Evolutionary conservation across 2,797 vertebrate genomes (phyloP).

Genomic region (Pseudomugil tenellus): DNA sequence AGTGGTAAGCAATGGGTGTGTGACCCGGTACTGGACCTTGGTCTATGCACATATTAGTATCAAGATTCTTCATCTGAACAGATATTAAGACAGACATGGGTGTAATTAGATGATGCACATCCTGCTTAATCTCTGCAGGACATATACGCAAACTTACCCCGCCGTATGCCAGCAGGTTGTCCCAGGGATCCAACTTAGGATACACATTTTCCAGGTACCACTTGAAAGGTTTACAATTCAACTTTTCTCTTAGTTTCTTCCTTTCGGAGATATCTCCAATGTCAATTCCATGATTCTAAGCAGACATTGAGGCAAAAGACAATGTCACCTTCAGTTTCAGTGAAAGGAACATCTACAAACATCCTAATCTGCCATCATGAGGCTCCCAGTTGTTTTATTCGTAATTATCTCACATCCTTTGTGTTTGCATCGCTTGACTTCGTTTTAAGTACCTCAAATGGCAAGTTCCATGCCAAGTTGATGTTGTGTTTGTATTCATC

Average conservation of each 20-base stretch:
- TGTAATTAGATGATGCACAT: not conserved
- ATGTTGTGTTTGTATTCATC: conserved; percentile 92
- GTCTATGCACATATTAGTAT: conserved; percentile 69
- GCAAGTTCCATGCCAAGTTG: conserved; percentile 92
- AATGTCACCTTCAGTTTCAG: not conserved
- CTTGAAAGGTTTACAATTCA: conserved; percentile 85
- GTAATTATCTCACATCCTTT: conserved; percentile 1
- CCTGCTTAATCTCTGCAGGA: no score
- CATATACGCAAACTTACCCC: conserved; percentile 75
- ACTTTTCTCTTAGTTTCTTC: conserved; percentile 76
- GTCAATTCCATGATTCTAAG: conserved; percentile 83
- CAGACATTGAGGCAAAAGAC: conserved; percentile 14
- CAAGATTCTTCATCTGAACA: conserved; percentile 66
- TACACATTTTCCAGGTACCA: conserved; percentile 87
- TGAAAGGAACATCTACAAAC: not conserved
- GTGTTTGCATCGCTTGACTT: no score
- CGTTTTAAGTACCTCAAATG: conserved; percentile 86
- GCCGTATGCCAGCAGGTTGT: conserved; percentile 67
- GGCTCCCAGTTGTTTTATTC: not conserved
- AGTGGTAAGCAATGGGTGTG: conserved; percentile 69
- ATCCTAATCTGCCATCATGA: no score
- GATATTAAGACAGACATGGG: not conserved
- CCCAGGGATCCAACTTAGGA: conserved; percentile 60
- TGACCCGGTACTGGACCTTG: conserved; percentile 77
- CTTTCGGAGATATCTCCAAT: conserved; percentile 85